Base-by-base conservation (phyloP, 53 echinoderm and acorn worm species). In the Glandiceps talaboti region DNA sequence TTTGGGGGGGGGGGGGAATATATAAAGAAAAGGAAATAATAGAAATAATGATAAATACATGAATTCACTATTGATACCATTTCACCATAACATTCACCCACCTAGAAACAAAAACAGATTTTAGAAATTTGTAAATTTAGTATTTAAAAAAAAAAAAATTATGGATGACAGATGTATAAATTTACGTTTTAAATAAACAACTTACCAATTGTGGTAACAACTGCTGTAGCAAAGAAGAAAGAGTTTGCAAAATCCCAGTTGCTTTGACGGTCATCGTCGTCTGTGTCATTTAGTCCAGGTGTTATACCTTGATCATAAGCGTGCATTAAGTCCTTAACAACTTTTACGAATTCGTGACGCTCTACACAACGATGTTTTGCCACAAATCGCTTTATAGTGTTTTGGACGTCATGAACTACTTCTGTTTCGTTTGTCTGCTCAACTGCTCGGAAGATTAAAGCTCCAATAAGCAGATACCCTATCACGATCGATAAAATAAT, bases 171-270 rank as follows among this genome's bases (percentile, higher is more conserved):
- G n/a, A n/a, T n/a, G n/a, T n/a, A n/a, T n/a, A n/a, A n/a, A n/a
- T n/a, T n/a, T n/a, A n/a, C n/a, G n/a, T n/a, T n/a, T n/a, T n/a
- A n/a, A n/a, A n/a, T n/a, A n/a, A n/a, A n/a, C n/a, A n/a, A 45
- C 77, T 27, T 89, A 89, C 89, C 89, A 74, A 89, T 89, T 25
- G 89, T 89, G 26, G 89, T 89, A 14, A 89, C 81, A 73, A 89
- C 77, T 29, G 89, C 86, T 1, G 89, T 73, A 10, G 89, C 82
- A 29, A 89, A 89, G 78, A 86, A 89, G 86, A 89, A 86, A 10
- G 89, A 74, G 45, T 86, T 89, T 31, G 83, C 83, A 29, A 89
- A 33, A 76, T 83, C 86, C 89, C 89, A 89, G 30, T 80, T 82
- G 26, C 80, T 77, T 26, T 79, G 76, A 30, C 33, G 28, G 27